Conservation (phyloP, 2,888 invertebrate genomes). For the Mechanitis mazaeus region DNA sequence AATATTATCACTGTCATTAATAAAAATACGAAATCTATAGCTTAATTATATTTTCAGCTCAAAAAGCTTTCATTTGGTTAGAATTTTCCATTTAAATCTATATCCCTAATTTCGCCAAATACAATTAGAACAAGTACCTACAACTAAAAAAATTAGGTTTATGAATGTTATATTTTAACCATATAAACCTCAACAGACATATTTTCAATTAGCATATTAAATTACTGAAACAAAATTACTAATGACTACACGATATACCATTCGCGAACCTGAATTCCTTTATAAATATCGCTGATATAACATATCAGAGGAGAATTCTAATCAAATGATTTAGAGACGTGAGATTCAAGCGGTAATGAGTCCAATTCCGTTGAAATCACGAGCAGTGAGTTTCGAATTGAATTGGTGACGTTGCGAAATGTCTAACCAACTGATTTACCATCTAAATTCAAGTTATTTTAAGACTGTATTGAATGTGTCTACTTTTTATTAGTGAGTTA, state of each 20-base stretch:
- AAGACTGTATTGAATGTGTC: neutral
- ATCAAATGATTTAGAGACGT: conserved; percentile 20
- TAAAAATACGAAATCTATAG: too few relatives aligned
- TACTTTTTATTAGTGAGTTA: neutral
- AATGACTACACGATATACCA: neutral
- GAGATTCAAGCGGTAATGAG: conserved; percentile 22
- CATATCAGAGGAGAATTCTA: conserved; percentile 14
- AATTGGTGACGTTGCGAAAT: conserved; percentile 24
- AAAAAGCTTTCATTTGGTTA: too few relatives aligned
- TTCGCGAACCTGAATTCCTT: conserved; percentile 1
- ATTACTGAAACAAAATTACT: neutral
- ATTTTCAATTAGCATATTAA: neutral
- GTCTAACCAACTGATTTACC: conserved; percentile 24
- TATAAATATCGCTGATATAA: conserved; percentile 4
- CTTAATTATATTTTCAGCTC: too few relatives aligned
- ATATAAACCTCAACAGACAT: neutral
- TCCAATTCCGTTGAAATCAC: conserved; percentile 27
- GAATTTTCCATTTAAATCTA: too few relatives aligned
- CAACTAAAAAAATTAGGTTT: too few relatives aligned
- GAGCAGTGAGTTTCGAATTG: conserved; percentile 25
- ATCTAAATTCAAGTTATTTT: conserved; percentile 6
- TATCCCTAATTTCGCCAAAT: too few relatives aligned
- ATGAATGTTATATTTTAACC: neutral
- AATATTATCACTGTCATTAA: neutral
- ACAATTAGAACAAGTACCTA: too few relatives aligned